Evolutionary conservation across 2,888 invertebrate species (phyloP).

Genomic region (Acanthacorydalis orientalis): DNA sequence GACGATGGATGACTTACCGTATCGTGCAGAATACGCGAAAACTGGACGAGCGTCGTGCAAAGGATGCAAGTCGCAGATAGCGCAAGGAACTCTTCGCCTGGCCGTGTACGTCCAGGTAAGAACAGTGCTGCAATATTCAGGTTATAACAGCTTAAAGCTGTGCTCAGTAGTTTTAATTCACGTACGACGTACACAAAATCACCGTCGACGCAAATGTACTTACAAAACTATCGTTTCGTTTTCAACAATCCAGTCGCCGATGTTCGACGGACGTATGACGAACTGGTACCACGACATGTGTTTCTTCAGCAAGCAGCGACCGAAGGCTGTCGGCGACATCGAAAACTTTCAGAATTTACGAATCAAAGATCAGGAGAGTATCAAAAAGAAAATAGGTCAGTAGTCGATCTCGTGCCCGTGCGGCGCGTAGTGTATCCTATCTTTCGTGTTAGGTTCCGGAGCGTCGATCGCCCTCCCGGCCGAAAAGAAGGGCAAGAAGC

Average conservation of each 20-base stretch:
- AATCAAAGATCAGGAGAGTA: conserved; percentile 67
- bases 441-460: not conserved
- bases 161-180: too few relatives aligned
- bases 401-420: conserved; percentile 15
- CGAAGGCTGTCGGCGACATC: conserved; percentile 58
- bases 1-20: conserved; percentile 45
- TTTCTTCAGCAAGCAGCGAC: conserved; percentile 70
- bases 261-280: conserved; percentile 72
- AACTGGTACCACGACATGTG: conserved; percentile 82
- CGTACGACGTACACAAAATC: too few relatives aligned
- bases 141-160: conserved; percentile 1
- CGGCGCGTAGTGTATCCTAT: not conserved
- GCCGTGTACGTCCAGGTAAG: conserved; percentile 82
- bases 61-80: conserved; percentile 62
- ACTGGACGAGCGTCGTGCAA: conserved; percentile 67
- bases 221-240: not conserved
- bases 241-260: conserved; percentile 49
- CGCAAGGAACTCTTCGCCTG: conserved; percentile 55
- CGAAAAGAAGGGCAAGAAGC: conserved; percentile 32
- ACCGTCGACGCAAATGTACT: conserved; percentile 1
- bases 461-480: not conserved
- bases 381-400: conserved; percentile 54
- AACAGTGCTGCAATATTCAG: conserved; percentile 7
- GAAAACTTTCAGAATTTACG: conserved; percentile 62
- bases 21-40: conserved; percentile 80